These are phyloP conservation scores for Euplexia lucipara DNA, from an alignment of 2,888 invertebrate genomes.

Conservation along the genomic window DNA sequence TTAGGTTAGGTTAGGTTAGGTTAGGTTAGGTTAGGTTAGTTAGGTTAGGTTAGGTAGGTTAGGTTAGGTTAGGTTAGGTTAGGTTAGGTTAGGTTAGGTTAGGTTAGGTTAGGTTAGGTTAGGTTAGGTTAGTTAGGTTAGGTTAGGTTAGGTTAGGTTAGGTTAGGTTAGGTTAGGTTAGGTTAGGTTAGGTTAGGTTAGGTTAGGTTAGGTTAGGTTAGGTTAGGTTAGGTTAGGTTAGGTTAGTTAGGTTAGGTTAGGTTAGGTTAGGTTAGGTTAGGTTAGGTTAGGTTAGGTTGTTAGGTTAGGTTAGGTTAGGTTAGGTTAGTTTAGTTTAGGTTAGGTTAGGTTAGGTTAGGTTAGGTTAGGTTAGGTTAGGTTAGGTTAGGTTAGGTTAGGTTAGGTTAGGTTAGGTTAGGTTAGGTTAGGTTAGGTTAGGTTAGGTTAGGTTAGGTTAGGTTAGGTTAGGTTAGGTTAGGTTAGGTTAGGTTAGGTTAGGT, in stretches of 20 bases:
- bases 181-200: constrained; percentile 37
- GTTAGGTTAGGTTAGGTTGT: too few relatives aligned
- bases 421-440: constrained; percentile 28
- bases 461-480: constrained; percentile 32
- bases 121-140: constrained; percentile 45
- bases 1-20: too few relatives aligned
- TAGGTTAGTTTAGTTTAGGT: constrained; percentile 49
- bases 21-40: too few relatives aligned
- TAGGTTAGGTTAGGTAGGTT: constrained; percentile 61
- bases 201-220: constrained; percentile 64
- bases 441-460: constrained; percentile 31
- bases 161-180: constrained; percentile 55
- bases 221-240: constrained; percentile 65
- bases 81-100: constrained; percentile 62
- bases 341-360: constrained; percentile 51
- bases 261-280: constrained; percentile 58
- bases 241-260: constrained; percentile 61
- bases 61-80: constrained; percentile 55
- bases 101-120: constrained; percentile 50
- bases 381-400: constrained; percentile 29
- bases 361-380: constrained; percentile 31
- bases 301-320: constrained; percentile 52
- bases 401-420: constrained; percentile 30
- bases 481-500: constrained; percentile 42
- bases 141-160: constrained; percentile 56